Evolutionary conservation across 2,797 vertebrate genomes (phyloP), one percentile per base, ranked within the genome.

Genomic region (Anolis apletophallus): DNA sequence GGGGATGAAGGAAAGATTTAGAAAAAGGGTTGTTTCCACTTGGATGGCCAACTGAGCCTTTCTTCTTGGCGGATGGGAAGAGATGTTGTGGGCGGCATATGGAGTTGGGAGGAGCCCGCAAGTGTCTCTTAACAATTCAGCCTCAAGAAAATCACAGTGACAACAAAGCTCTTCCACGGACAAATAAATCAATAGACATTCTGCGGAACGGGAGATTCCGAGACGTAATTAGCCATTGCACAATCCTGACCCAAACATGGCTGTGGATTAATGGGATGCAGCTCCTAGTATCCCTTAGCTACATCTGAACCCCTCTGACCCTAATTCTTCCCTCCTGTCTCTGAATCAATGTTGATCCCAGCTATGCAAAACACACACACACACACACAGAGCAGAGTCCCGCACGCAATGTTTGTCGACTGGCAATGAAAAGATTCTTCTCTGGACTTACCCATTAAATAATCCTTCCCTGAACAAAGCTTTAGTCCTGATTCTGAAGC

Each of bases 191-290:
- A 84, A 85, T 26, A 26, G 32, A 32, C 71, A 14, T 76, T 23
- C 36, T 2, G 54, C 85, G 84, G 10, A 6, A 16, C 9, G 6
- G 84, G 61, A 46, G 52, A 34, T 26, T 59, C 50, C 2, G 36
- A 59, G 68, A 85, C 72, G 76, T 85, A 85, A 85, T 85, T 85
- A 85, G 84, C 67, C 76, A 80, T 59, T 54, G n/a, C 68, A 86
- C 26, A 23, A 59, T 75, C 81, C 83, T 91, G 55, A 80, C 3
- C 0, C 73, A 87, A 34, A 83, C 13, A 86, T 21, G 0, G 0
- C 1, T 64, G 76, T 64, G 74, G 67, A 67, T 54, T 64, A 88
- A 89, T 68, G 6, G 0, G 59, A 85, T 80, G 86, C 12, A 12
- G 52, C 61, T 64, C 40, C 54, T 26, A 1, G 1, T 0, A 12